Evolutionary conservation across 2,888 invertebrate species (phyloP).

Genomic region (Drosophila yooni): DNA sequence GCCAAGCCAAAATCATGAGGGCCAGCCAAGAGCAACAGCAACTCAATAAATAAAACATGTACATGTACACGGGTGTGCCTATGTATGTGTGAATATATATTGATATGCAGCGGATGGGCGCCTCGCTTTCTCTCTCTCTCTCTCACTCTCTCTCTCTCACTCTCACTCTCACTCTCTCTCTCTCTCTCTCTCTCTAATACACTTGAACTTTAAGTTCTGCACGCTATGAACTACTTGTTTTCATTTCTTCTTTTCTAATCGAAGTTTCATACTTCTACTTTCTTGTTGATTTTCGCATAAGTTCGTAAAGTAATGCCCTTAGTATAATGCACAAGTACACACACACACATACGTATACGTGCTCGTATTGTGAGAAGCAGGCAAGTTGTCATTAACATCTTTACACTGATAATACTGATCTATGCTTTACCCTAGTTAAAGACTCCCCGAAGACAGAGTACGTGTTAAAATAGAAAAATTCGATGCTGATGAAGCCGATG

Average conservation of each 20-base stretch:
- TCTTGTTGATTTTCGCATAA: not conserved
- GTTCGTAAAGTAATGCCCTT: not conserved
- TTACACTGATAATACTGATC: not conserved
- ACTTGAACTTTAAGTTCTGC: constrained; percentile 9
- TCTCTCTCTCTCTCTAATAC: not conserved
- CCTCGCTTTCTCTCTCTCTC: too few species aligned
- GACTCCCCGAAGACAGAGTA: not conserved
- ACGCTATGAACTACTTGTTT: not conserved
- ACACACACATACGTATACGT: not conserved
- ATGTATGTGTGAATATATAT: not conserved
- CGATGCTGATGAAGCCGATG: not conserved
- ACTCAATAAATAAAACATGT: constrained; percentile 67
- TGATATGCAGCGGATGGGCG: not conserved
- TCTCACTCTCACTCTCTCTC: too few species aligned
- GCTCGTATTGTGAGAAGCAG: not conserved
- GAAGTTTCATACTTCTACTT: not conserved
- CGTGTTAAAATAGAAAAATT: not conserved
- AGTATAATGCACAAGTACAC: not conserved
- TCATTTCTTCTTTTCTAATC: not conserved
- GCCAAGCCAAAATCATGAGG: constrained; percentile 18
- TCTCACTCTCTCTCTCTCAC: too few species aligned
- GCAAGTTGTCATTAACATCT: not conserved
- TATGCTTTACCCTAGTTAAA: not conserved
- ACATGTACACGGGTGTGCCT: not conserved
- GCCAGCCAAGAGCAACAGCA: constrained; percentile 36